phyloP scores from a whole-genome alignment of 2,113 vertebrate genomes.

The Proterorhinus semilunaris region DNA sequence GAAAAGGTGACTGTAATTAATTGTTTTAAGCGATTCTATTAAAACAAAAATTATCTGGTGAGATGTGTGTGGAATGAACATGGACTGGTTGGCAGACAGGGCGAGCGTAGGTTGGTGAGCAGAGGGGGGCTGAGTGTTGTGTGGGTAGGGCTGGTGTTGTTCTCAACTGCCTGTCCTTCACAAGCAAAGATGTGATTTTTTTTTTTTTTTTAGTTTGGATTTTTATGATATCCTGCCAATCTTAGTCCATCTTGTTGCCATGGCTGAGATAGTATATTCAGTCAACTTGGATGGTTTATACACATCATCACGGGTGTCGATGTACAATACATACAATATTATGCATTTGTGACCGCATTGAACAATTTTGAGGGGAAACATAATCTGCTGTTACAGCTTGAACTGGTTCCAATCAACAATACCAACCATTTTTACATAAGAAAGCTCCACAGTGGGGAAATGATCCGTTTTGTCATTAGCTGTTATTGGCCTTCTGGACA shows the following conservation, averaged over 20 bases:
- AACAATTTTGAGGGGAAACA: constrained; percentile 11
- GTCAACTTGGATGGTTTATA: constrained; percentile 47
- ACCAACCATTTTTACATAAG: constrained; percentile 19
- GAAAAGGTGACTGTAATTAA: constrained; percentile 94
- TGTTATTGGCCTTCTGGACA: constrained; percentile 52
- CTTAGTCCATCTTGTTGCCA: constrained; percentile 51
- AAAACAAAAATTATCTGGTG: constrained; percentile 93
- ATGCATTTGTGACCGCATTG: constrained; percentile 29
- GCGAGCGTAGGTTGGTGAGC: constrained; percentile 31
- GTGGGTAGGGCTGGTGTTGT: constrained; percentile 2
- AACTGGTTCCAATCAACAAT: constrained; percentile 32
- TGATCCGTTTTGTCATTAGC: constrained; percentile 59
- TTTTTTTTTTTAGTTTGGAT: constrained; percentile 45
- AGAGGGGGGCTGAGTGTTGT: constrained; percentile 22
- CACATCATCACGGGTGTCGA: constrained; percentile 10
- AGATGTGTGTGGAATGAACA: constrained; percentile 85
- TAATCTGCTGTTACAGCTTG: constrained; percentile 7
- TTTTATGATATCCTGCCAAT: constrained; percentile 56
- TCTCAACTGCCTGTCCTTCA: constrained; percentile 23
- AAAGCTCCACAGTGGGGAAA: constrained; percentile 41
- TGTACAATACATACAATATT: constrained; percentile 7
- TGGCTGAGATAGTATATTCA: constrained; percentile 54
- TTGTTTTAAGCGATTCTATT: constrained; percentile 99
- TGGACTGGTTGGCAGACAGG: constrained; percentile 70
- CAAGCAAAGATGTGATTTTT: constrained; percentile 47